Base-by-base conservation (phyloP, 2,113 vertebrate species). In the Gymnocephalus cernua region DNA sequence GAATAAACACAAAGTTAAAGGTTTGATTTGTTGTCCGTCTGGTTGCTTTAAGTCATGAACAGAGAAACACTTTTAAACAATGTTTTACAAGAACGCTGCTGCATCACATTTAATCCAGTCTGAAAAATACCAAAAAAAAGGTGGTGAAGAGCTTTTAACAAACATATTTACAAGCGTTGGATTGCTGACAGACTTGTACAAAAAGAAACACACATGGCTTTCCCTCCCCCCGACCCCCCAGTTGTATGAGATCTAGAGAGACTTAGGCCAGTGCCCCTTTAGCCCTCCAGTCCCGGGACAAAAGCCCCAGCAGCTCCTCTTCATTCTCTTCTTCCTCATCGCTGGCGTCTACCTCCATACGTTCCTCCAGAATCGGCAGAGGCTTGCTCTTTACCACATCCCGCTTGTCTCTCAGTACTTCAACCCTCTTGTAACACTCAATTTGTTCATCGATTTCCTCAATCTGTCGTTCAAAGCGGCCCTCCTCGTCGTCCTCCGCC, bases 401-500 rank as follows among this genome's bases (percentile, higher is more conserved):
- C 84, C 96, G 95, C 67, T 94, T 96, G 90, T 98, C 96, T 61
- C 97, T 95, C 82, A 99, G 75, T 0, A 96, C 82, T 77, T 99
- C 97, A 1, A 99, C 96, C 2, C 98, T 96, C 48, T 95, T 97
- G 64, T 97, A 99, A 74, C 97, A 99, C 74, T 97, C 95, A 2
- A 99, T 99, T 89, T 99, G 98, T 66, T 99, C 97, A 25, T 99
- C 97, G 56, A 99, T 99, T 91, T 99, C 98, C 58, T 97, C 97
- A 72, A 99, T 99, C 91, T 99, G 98, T 23, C 98, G 96, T 83
- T 98, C 98, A 64, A 99, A 59, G 4, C 98, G 96, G 1, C 97
- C 97, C 85, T 99, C 97, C 86, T 99, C 98, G 86, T 99, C 98
- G 54, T 99, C 98, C 92, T 98, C 98, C 0, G 97, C 98, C 50